These are phyloP conservation scores for Stegodyphus mimosarum DNA, from an alignment of 1,140 invertebrate genomes.

Conservation along the genomic window DNA sequence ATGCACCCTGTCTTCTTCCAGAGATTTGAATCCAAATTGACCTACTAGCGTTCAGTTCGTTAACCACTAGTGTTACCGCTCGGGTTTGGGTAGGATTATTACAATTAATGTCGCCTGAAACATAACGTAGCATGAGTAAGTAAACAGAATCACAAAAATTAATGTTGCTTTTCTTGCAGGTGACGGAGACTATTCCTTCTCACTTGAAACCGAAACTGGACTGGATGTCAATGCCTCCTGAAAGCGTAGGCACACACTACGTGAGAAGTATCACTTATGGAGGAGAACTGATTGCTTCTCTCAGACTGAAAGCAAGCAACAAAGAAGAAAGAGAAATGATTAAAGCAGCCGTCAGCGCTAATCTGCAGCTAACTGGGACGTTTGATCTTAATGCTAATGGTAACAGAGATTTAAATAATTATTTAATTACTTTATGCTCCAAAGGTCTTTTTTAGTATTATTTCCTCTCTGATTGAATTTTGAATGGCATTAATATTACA, in stretches of 20 bases:
- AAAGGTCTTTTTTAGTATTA: too few species aligned
- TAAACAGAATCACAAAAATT: too few species aligned
- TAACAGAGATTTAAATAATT: neutral
- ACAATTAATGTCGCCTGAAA: too few species aligned
- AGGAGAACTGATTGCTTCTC: conserved; percentile 31
- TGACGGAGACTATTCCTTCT: conserved; percentile 60
- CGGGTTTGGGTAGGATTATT: too few species aligned
- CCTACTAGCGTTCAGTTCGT: too few species aligned
- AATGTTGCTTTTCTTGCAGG: neutral
- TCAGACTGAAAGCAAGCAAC: conserved; percentile 50
- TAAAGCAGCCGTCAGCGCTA: conserved; percentile 56
- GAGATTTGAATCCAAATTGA: too few species aligned
- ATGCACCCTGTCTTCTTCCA: too few species aligned
- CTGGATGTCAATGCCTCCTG: conserved; percentile 41
- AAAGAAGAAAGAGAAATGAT: conserved; percentile 56
- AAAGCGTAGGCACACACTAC: conserved; percentile 48
- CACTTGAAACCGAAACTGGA: conserved; percentile 39
- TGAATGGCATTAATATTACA: too few species aligned
- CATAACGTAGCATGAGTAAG: too few species aligned
- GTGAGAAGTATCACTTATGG: conserved; percentile 60
- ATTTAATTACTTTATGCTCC: too few species aligned
- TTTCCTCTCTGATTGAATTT: too few species aligned
- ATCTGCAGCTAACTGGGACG: conserved; percentile 54
- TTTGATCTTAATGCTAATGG: conserved; percentile 56
- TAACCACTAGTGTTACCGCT: too few species aligned